A percentile compares a stretch with the other conserved stretches of the same genome.
Conservation (phyloP, 2,797 vertebrate genomes). For the Buphagus erythrorhynchus region DNA sequence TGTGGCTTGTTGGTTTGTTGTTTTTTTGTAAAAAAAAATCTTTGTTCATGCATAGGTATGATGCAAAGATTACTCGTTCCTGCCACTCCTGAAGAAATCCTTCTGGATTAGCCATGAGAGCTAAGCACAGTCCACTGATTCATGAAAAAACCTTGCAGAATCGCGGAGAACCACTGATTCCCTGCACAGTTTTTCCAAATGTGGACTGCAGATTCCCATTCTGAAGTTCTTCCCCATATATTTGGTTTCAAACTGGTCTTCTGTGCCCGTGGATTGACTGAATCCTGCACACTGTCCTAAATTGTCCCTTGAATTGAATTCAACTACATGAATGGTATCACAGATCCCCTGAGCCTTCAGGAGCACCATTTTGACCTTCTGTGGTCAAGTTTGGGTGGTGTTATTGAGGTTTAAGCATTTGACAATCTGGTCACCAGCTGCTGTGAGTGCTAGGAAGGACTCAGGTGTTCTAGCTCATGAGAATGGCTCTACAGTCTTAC, state of each 20-base stretch:
- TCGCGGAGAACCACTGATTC: background rate
- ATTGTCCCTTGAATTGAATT: background rate
- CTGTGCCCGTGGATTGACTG: background rate
- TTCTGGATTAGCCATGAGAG: background rate
- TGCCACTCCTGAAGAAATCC: background rate
- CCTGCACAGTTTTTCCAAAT: background rate
- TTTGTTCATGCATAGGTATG: background rate
- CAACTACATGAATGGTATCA: fast-evolving
- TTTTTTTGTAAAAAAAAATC: background rate
- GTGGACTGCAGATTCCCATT: background rate
- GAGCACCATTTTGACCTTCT: background rate
- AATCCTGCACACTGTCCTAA: background rate
- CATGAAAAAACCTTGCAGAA: background rate
- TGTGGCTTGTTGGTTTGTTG: background rate
- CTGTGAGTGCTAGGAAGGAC: background rate
- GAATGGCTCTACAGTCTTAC: background rate
- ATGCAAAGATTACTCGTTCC: background rate
- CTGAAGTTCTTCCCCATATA: background rate
- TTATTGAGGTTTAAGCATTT: background rate
- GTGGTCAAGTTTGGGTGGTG: background rate
- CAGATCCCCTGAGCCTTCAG: background rate
- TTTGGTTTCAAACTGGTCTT: background rate
- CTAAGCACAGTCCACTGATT: background rate
- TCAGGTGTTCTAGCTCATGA: background rate
- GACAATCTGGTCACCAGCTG: background rate